Evolutionary conservation across 2,888 invertebrate genomes (phyloP).

Genomic region (Linnaemya tessellans): DNA sequence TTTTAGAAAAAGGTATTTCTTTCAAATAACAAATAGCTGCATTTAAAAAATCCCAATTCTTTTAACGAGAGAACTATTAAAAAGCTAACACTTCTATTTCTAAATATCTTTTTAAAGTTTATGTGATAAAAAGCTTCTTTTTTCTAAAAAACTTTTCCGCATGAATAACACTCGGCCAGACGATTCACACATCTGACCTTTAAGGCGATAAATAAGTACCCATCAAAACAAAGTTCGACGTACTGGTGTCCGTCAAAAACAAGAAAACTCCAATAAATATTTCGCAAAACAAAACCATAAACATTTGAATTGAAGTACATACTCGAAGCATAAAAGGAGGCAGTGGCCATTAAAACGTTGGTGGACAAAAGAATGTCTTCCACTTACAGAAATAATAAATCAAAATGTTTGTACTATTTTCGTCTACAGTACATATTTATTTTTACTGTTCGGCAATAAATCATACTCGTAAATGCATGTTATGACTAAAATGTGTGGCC

Average conservation of each 20-base stretch:
- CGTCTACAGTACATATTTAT: not conserved
- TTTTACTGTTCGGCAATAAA: constrained; percentile 21
- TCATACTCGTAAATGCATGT: constrained; percentile 6
- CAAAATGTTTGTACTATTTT: constrained; percentile 7
- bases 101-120: too few species aligned
- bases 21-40: too few species aligned
- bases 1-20: too few species aligned
- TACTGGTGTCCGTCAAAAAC: not conserved
- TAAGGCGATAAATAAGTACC: not conserved
- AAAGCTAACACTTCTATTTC: too few species aligned
- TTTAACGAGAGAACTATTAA: too few species aligned
- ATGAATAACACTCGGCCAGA: too few species aligned
- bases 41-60: too few species aligned
- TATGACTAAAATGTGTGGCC: constrained; percentile 28
- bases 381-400: constrained; percentile 45
- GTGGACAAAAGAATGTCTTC: not conserved
- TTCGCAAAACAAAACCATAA: constrained; percentile 29
- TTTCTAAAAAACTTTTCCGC: too few species aligned
- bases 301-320: constrained; percentile 53
- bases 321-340: constrained; percentile 4
- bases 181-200: too few species aligned
- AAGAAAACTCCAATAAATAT: not conserved
- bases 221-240: constrained; percentile 1
- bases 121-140: too few species aligned
- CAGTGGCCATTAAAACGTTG: not conserved